Evolutionary conservation across 2,797 vertebrate genomes (phyloP), one percentile per base, ranked within the genome.

Genomic region (Zalophus californianus): DNA sequence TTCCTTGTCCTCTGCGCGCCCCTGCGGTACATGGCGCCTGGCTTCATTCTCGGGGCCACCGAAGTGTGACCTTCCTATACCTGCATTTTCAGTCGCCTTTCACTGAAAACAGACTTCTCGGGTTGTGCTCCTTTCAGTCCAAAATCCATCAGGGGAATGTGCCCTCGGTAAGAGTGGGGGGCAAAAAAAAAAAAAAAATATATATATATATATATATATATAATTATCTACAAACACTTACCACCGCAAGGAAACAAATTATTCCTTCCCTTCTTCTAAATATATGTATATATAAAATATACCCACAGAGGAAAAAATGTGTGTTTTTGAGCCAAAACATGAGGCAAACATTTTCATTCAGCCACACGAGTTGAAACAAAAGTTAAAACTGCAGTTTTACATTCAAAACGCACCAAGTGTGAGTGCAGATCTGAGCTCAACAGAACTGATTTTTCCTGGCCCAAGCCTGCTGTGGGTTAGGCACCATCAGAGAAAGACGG

Each of bases 401-500:
- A 10, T 16, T 38, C 23, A 38, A 38, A 80, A 56, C 3, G 1
- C 21, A 21, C 52, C 21, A 4, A 79, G n/a, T 25, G 77, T 1
- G n/a, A 14, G 52, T 15, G 4, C 21, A 8, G 52, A 21, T 13
- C 5, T 21, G 48, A 54, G 50, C 52, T 70, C n/a, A 35, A 38
- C 4, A 18, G 35, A 12, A 35, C 66, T 4, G n/a, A 38, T 9
- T 9, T 27, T 29, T n/a, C 41, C 41, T 8, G 70, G 70, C 66
- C 41, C 3, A 0, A 4, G 72, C 25, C 3, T 44, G 35, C 5
- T 7, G 14, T 29, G 72, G 72, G 41, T 48, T 27, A 9, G 41
- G 25, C 25, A 15, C 72, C 25, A 13, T 48, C 1, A 0, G 41
- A 25, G 25, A 7, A 25, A 48, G 13, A 29, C 0, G 10, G 41